Evolutionary conservation across 2,797 vertebrate species (phyloP).

Genomic region (Oophaga sylvatica): DNA sequence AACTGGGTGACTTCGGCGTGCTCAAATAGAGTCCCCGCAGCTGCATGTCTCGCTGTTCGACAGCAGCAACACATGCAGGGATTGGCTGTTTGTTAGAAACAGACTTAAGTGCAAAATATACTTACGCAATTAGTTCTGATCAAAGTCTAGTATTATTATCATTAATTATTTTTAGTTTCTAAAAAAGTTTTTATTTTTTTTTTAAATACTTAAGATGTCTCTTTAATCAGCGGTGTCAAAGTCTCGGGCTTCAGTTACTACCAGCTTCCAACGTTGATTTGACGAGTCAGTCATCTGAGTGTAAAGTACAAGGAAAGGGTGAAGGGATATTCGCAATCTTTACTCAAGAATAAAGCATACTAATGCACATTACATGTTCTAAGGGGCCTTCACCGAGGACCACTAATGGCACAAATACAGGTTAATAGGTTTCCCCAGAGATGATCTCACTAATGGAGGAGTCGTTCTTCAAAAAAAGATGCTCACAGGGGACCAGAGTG

Average conservation of each 20-base stretch:
- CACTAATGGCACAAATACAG: neutral
- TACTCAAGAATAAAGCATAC: neutral
- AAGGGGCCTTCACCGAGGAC: neutral
- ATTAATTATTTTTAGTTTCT: too few species aligned
- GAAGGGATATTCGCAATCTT: neutral
- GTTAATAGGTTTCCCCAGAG: neutral
- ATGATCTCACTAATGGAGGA: constrained; percentile 7
- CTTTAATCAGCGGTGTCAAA: too few species aligned
- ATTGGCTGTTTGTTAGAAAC: too few species aligned
- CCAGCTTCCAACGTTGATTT: neutral
- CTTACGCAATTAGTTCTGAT: too few species aligned
- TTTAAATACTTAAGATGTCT: too few species aligned
- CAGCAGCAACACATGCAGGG: too few species aligned
- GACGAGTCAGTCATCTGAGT: neutral
- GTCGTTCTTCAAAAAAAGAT: neutral
- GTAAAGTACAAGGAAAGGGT: neutral
- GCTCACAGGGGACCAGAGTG: neutral
- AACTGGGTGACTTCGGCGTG: too few species aligned
- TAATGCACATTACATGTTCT: constrained; percentile 12
- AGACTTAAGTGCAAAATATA: too few species aligned
- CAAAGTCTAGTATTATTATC: too few species aligned
- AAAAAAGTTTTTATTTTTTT: too few species aligned
- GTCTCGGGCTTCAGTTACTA: neutral
- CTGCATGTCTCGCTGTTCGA: too few species aligned
- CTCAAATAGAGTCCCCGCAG: too few species aligned